Percentiles rank a stretch among this genome's conserved stretches.
Evolutionary conservation across 2,888 invertebrate genomes (phyloP).

Genomic region (Cephus pygmeus): DNA sequence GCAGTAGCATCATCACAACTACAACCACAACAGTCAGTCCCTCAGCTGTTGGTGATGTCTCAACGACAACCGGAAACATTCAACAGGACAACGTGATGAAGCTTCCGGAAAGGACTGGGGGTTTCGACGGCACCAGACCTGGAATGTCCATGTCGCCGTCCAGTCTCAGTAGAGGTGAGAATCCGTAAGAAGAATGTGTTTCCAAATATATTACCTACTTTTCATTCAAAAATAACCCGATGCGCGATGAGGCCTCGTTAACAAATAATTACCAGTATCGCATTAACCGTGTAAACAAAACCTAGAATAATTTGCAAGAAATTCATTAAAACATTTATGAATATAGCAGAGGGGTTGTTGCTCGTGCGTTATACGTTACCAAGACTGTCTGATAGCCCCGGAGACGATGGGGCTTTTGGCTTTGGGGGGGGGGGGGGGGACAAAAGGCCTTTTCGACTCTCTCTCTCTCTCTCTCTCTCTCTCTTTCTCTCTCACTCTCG

Average conservation of each 20-base stretch:
- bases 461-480: conserved; percentile 41
- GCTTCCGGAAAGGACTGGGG: conserved; percentile 50
- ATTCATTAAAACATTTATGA: conserved; percentile 48
- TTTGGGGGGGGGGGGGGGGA: conserved; percentile 34
- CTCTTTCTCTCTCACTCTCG: conserved; percentile 29
- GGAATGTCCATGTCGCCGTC: conserved; percentile 76
- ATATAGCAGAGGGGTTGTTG: conserved; percentile 33
- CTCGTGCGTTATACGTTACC: conserved; percentile 46
- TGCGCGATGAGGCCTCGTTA: neutral
- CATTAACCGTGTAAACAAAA: neutral
- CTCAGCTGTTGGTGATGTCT: conserved; percentile 47
- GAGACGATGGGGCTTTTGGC: neutral
- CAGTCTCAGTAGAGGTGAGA: conserved; percentile 82
- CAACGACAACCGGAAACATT: conserved; percentile 43
- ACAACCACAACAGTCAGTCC: conserved; percentile 44
- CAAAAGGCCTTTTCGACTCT: conserved; percentile 58
- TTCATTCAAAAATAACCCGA: neutral
- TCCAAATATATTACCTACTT: neutral
- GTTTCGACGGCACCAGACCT: conserved; percentile 58
- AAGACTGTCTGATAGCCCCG: neutral
- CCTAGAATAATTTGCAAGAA: conserved; percentile 29
- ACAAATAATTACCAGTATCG: neutral
- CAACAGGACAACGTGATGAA: conserved; percentile 55
- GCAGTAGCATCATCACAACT: conserved; percentile 45
- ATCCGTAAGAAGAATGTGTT: conserved; percentile 11